Conservation (phyloP, 2,888 invertebrate genomes). For the Rhimphoctona megacephalus region DNA sequence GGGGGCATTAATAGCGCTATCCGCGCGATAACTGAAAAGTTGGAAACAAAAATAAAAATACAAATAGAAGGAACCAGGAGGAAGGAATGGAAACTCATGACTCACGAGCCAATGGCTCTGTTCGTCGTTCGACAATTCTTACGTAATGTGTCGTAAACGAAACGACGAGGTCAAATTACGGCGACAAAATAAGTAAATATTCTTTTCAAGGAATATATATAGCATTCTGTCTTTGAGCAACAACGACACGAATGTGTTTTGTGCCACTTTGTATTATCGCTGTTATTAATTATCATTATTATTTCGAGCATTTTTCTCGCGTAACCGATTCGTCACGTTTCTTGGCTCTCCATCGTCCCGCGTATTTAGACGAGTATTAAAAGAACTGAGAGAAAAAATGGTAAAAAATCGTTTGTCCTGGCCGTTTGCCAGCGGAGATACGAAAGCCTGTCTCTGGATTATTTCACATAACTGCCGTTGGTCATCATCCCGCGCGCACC, state of each 20-base stretch:
- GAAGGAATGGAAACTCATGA: conserved; percentile 53
- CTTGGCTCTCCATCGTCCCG: not conserved
- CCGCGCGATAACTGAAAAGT: not conserved
- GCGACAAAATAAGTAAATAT: conserved; percentile 13
- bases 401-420: not conserved
- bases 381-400: not conserved
- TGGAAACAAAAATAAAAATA: not conserved
- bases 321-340: not conserved
- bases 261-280: not conserved
- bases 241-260: not conserved
- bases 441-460: not conserved
- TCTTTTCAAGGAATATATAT: not conserved
- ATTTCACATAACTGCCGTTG: conserved; percentile 9
- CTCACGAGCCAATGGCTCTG: conserved; percentile 48
- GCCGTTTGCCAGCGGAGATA: not conserved
- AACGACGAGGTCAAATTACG: conserved; percentile 1
- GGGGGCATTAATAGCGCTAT: not conserved
- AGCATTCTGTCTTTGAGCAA: not conserved
- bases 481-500: conserved; percentile 4
- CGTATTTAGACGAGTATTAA: not conserved
- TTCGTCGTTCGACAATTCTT: conserved; percentile 29
- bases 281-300: not conserved
- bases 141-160: conserved; percentile 1
- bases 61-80: conserved; percentile 73
- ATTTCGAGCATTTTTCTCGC: not conserved